Conservation (phyloP, 2,797 vertebrate genomes). For the Hydrocynus forskahlii region DNA sequence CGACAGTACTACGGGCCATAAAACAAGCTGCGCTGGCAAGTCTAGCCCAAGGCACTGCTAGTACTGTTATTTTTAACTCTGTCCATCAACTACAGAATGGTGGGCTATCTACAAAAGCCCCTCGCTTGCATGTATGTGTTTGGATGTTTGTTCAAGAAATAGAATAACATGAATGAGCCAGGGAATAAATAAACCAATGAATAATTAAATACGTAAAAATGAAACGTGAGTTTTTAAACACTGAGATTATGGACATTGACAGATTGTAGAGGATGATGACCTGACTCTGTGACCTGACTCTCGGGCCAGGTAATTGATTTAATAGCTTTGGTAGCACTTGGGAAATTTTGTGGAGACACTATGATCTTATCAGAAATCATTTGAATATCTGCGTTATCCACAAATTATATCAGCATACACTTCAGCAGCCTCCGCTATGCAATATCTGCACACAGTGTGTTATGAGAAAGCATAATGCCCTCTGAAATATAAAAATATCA, state of each 20-base stretch:
- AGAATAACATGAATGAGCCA: not conserved
- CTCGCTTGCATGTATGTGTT: not conserved
- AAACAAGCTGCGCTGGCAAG: slow-evolving; percentile 8
- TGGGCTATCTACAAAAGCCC: not conserved
- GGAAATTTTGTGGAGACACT: not conserved
- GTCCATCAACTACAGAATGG: slow-evolving; percentile 3
- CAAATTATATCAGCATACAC: not conserved
- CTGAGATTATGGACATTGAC: not conserved
- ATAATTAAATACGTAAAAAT: not conserved
- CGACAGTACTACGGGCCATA: not conserved
- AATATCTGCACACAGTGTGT: not conserved
- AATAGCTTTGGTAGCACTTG: not conserved
- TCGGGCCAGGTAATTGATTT: not conserved
- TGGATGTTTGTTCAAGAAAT: not conserved
- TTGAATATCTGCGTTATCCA: not conserved
- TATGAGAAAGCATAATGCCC: not conserved
- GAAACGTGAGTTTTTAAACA: not conserved
- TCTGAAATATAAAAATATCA: not conserved
- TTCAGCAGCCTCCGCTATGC: not conserved
- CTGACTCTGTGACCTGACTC: too few species aligned
- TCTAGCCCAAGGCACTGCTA: not conserved
- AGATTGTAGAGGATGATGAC: too few species aligned
- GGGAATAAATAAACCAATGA: not conserved
- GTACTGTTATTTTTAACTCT: not conserved
- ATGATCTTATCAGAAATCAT: not conserved